Conservation (phyloP, 1,140 invertebrate genomes). For the Lucilia sericata region DNA sequence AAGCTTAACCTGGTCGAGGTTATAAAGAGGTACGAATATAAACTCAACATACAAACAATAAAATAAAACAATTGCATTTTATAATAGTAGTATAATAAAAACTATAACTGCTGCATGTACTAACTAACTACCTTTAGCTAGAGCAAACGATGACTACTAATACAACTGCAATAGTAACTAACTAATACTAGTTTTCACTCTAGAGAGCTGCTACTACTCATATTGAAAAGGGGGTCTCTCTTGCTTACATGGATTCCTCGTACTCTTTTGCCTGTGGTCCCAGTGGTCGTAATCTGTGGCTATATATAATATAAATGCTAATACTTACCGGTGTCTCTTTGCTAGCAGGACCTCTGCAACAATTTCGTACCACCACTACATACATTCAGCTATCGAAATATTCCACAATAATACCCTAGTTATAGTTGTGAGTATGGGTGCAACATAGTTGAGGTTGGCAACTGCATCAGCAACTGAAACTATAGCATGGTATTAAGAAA, state of each 20-base stretch:
- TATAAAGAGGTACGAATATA: neutral
- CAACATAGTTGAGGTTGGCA: conserved; percentile 8
- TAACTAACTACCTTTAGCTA: neutral
- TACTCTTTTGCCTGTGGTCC: too few relatives aligned
- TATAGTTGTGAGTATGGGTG: neutral
- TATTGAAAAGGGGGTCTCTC: too few relatives aligned
- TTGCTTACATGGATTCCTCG: too few relatives aligned
- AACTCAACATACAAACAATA: neutral
- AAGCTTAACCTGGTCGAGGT: conserved; percentile 40
- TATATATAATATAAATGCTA: neutral
- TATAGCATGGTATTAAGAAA: conserved; percentile 39
- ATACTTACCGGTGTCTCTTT: neutral
- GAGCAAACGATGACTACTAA: neutral
- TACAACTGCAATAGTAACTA: neutral
- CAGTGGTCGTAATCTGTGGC: neutral
- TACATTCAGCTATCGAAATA: neutral
- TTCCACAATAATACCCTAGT: neutral
- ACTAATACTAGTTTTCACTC: too few relatives aligned
- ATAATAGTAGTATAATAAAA: conserved; percentile 28
- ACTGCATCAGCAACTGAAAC: neutral
- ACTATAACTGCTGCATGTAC: neutral
- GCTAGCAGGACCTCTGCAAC: neutral
- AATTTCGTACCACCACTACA: neutral
- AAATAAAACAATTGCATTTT: conserved; percentile 37
- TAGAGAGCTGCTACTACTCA: too few relatives aligned